Conservation (phyloP, 2,888 invertebrate species). For the Sinelater perroti region DNA sequence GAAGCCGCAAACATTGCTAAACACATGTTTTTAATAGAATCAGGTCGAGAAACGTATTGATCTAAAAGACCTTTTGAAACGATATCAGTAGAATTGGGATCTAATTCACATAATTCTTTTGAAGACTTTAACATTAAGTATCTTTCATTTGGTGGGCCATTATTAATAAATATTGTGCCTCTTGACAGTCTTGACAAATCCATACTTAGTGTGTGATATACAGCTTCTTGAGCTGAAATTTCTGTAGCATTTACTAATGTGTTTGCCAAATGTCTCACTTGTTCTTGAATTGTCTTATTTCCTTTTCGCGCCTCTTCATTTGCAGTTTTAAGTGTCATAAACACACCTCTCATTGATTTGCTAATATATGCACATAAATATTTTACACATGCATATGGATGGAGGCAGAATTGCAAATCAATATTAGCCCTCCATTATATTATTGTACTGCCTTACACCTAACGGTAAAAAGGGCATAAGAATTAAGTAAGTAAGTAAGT, state of each 20-base stretch:
- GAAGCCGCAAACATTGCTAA: not conserved
- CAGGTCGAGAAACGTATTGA: not conserved
- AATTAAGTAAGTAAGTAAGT: too few species aligned
- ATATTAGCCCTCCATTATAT: not conserved
- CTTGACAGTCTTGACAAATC: conserved; percentile 7
- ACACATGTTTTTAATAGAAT: not conserved
- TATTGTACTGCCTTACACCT: too few species aligned
- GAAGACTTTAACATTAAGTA: not conserved
- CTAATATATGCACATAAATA: conserved; percentile 1
- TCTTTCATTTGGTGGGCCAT: conserved; percentile 2
- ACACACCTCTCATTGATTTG: conserved; percentile 1
- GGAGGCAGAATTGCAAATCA: not conserved
- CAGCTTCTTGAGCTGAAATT: conserved; percentile 18
- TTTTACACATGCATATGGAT: not conserved
- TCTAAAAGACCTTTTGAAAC: not conserved
- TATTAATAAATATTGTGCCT: not conserved
- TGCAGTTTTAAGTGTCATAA: not conserved
- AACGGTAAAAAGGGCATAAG: too few species aligned
- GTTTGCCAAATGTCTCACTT: conserved; percentile 11
- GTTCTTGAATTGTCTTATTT: conserved; percentile 3
- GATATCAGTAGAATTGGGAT: not conserved
- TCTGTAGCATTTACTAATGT: conserved; percentile 12
- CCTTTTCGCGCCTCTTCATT: conserved; percentile 1
- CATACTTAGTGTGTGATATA: conserved; percentile 9
- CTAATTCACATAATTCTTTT: not conserved